Base-by-base conservation (phyloP, 2,888 invertebrate genomes). In the Scaptomyza reducta region DNA sequence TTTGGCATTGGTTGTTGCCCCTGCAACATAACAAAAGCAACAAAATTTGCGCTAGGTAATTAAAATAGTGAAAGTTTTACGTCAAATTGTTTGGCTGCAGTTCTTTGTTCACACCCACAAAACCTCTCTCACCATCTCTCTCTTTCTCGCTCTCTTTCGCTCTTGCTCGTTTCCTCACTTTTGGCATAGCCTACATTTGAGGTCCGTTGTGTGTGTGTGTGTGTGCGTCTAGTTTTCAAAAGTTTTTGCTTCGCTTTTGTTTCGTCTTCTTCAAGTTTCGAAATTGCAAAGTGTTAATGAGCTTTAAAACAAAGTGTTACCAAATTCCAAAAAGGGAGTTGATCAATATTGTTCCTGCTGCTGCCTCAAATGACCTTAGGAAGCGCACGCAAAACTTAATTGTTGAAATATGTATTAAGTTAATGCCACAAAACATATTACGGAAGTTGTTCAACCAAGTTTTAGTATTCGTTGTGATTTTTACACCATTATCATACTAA, bases 11-110 rank as follows among this genome's bases (percentile, higher is more conserved):
- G 46, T 60, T 60, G 50, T 38, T 50, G 38, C 38, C 35, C 53
- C 49, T 18, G 29, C 59, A 55, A 57, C 55, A 47, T 33, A 54
- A 38, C 53, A 58, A 53, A 55, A 40, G 40, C 64, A 72, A 69
- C 65, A 65, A 67, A 77, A 61, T 74, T 68, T 64, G 60, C 68
- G 68, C 71, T 62, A 47, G 77, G 79, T 77, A 85, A 85, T 87
- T 87, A 87, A 86, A 85, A 82, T 83, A 87, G 85, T 87, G 85
- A 86, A 86, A 86, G 85, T 86, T 83, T 67, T 42, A 41, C 57
- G 47, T 63, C 70, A 70, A 70, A 70, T 57, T 67, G 65, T 54
- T 54, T 66, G 58, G 35, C n/a, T 42, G 38, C 18, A 47, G n/a
- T 35, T 46, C 27, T 31, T 18, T n/a, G 11, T 10, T 9, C 57